A percentile compares a stretch with the other conserved stretches of the same genome.
These are phyloP conservation scores for Gasterosteus aculeatus DNA, from an alignment of 2,113 vertebrate species.

Conservation along the genomic window DNA sequence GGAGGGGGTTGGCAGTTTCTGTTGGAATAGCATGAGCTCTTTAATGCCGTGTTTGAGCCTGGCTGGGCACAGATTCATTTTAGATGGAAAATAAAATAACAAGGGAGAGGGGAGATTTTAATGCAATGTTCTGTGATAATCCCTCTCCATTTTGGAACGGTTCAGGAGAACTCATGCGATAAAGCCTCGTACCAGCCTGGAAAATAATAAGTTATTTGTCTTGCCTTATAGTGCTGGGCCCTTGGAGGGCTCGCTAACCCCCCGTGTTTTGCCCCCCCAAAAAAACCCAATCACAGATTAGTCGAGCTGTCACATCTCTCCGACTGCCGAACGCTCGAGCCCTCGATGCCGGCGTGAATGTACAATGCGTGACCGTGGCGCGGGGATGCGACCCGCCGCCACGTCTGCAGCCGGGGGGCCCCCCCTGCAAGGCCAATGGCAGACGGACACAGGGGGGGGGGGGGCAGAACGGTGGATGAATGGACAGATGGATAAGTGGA, in stretches of 20 bases:
- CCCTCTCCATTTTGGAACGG: conserved; percentile 78
- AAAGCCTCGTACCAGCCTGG: conserved; percentile 73
- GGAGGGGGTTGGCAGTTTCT: conserved; percentile 57
- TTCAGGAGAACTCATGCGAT: conserved; percentile 76
- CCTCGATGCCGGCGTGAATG: conserved; percentile 64
- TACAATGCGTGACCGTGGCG: conserved; percentile 62
- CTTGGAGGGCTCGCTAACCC: conserved; percentile 69
- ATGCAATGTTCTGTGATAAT: conserved; percentile 80
- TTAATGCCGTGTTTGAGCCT: conserved; percentile 77
- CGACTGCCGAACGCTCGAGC: conserved; percentile 68
- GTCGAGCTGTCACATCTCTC: conserved; percentile 75
- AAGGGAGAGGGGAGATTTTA: conserved; percentile 72
- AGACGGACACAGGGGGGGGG: conserved; percentile 60
- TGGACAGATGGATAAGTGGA: conserved; percentile 74
- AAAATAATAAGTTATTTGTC: conserved; percentile 79
- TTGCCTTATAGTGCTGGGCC: conserved; percentile 67
- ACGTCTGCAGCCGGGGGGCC: conserved; percentile 30
- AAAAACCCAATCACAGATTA: conserved; percentile 70
- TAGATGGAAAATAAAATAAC: conserved; percentile 77
- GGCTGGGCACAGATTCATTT: conserved; percentile 77
- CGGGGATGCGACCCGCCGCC: not conserved
- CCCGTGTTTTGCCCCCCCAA: conserved; percentile 63
- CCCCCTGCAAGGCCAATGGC: conserved; percentile 62
- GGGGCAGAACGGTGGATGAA: conserved; percentile 60
- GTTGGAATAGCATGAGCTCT: conserved; percentile 66